Base-by-base conservation (phyloP, 2,888 invertebrate genomes). In the Muscina levida region DNA sequence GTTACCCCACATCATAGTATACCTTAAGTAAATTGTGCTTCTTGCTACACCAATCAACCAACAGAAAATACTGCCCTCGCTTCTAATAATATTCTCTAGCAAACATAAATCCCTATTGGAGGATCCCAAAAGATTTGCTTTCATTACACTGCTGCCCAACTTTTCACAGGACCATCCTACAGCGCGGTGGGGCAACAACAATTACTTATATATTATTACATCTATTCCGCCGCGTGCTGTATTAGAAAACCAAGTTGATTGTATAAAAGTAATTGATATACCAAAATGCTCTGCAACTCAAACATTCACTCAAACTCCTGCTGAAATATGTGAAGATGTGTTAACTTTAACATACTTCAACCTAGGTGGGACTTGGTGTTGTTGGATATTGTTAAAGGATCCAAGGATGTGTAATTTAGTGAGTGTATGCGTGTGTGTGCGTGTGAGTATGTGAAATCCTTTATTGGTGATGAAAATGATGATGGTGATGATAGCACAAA, bases 221-320 rank as follows among this genome's bases (percentile, higher is more conserved):
- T 13, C 1, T 15, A 48, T 46, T 15, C n/a, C 46, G 46, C 10
- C 5, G 48, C 13, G 13, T 13, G 42, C 42, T 42, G 22, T 42
- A 53, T 56, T 39, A 53, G 39, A 19, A 39, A 8, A 17, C 10
- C 19, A 62, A 62, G 13, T 62, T 62, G 37, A 62, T 62, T 62
- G 51, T 76, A 65, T 46, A 67, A 57, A 74, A 77, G 65, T 77
- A 80, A 77, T 77, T 77, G 51, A 62, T 71, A 57, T 44, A 70
- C 66, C 56, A 77, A 70, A 72, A 65, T 44, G 22, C 62, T 71
- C 44, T 51, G 57, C 22, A 37, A 62, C 62, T 62, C 39, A 39
- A 62, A 19, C 62, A 22, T 62, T 62, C 22, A 62, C 42, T 62
- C 11, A 22, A 62, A 42, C 22, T 62, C 42, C 22, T 42, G 22